These are phyloP conservation scores for Drosophila lacteicornis DNA, from an alignment of 1,140 invertebrate species.

Conservation along the genomic window DNA sequence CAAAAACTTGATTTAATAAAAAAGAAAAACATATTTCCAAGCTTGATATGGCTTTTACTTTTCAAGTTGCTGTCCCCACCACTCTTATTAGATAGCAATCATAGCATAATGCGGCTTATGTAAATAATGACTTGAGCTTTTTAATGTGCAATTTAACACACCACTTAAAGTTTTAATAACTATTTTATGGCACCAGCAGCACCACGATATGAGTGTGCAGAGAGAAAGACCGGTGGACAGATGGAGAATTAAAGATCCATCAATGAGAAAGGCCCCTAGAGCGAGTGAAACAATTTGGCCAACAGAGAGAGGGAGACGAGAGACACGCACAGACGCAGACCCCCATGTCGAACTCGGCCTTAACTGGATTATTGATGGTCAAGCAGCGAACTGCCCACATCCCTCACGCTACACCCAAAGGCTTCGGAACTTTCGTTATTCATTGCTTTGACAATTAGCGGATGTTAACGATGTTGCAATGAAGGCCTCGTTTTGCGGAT, in stretches of 20 bases:
- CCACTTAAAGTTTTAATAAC: slow-evolving; percentile 55
- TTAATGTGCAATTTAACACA: slow-evolving; percentile 35
- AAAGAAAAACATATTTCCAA: background rate
- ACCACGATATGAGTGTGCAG: slow-evolving; percentile 6
- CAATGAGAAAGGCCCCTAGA: slow-evolving; percentile 26
- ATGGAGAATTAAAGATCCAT: slow-evolving; percentile 25
- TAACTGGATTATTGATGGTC: slow-evolving; percentile 47
- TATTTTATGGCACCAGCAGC: slow-evolving; percentile 34
- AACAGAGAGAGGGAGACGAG: background rate
- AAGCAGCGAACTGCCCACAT: slow-evolving; percentile 32
- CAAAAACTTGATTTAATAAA: background rate
- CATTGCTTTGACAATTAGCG: slow-evolving; percentile 45
- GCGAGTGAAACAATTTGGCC: slow-evolving; percentile 22
- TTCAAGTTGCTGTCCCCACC: slow-evolving; percentile 2
- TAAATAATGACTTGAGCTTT: slow-evolving; percentile 35
- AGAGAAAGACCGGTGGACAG: slow-evolving; percentile 28
- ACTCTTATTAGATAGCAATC: slow-evolving; percentile 7
- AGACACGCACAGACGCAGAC: background rate
- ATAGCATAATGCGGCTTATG: slow-evolving; percentile 36
- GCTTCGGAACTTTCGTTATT: slow-evolving; percentile 41
- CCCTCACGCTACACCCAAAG: slow-evolving; percentile 21
- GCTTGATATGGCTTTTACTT: slow-evolving; percentile 8
- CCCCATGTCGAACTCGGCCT: slow-evolving; percentile 16
- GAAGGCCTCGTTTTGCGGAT: slow-evolving; percentile 61
- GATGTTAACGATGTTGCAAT: slow-evolving; percentile 54